Evolutionary conservation across 2,797 vertebrate species (phyloP), one percentile per base, ranked within the genome.

Genomic region (Lepidocolaptes lacrymiger): DNA sequence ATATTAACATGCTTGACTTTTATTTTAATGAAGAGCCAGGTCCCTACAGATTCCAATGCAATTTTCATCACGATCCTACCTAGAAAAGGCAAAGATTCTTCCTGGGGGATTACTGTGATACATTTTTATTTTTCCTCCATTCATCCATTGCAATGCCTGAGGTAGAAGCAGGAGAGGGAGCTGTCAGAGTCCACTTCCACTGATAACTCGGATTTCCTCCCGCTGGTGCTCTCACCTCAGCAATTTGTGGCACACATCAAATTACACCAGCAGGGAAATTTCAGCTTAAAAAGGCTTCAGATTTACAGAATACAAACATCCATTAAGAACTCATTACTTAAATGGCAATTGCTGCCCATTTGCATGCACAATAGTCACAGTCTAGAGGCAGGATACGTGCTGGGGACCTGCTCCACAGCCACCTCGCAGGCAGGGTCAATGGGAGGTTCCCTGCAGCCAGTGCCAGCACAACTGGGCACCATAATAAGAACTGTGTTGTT

Each of bases 391-490:
- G 56, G 81, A 66, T 64, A 58, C 16, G 2, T 54, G 59, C 1
- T 3, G 14, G 54, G 41, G 62, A 49, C 22, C 59, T 48, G 68
- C 76, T 77, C 89, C 28, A 37, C 80, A 79, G 92, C 81, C 77
- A n/a, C 58, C 82, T 62, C 22, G 0, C 34, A 58, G 14, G 86
- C 73, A 46, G 85, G 82, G 37, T 22, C 83, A 56, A 20, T 12
- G 21, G 67, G 43, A 85, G 46, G n/a, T 14, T 72, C 79, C 73
- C 41, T 63, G 85, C 81, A 92, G 87, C 69, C 88, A 90, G n/a
- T 26, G 83, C 85, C 88, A 95, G 67, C 66, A 22, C 84, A 63
- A 68, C n/a, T 49, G 87, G 89, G 86, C 73, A 78, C 68, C 51
- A 61, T 9, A 61, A 52, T 71, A 66, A 91, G 21, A 91, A 89